Conservation (phyloP, 2,113 vertebrate genomes). For the Trogon melanurus region DNA sequence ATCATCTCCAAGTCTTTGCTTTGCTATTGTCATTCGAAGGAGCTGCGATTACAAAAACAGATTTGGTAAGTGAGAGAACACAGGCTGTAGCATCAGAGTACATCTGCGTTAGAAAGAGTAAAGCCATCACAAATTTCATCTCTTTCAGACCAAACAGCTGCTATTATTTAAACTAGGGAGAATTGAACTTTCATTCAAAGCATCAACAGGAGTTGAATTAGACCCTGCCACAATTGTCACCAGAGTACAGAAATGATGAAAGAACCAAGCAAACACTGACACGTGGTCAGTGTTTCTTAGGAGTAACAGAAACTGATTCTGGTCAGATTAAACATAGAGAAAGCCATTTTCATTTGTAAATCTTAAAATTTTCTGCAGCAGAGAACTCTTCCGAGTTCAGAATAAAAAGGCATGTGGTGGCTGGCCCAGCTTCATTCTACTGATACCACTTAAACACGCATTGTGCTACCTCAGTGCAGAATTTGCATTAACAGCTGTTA, state of each 20-base stretch:
- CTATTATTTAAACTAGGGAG: neutral
- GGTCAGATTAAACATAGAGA: neutral
- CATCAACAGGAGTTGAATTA: neutral
- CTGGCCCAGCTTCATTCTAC: neutral
- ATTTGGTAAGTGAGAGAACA: neutral
- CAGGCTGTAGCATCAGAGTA: neutral
- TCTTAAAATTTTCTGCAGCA: neutral
- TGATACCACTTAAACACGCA: neutral
- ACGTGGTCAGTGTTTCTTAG: neutral
- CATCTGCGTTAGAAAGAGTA: neutral
- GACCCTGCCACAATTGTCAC: neutral
- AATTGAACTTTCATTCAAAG: neutral
- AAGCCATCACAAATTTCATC: neutral
- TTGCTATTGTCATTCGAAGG: slow-evolving; percentile 96
- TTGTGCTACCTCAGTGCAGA: neutral
- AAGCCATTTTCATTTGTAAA: neutral
- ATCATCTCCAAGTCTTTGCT: slow-evolving; percentile 94
- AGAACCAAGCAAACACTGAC: neutral
- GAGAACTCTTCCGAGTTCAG: neutral
- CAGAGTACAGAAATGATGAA: neutral
- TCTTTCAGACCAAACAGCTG: neutral
- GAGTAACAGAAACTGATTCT: neutral
- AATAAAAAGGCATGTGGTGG: neutral
- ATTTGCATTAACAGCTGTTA: neutral
- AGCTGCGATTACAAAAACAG: slow-evolving; percentile 77